These are phyloP conservation scores for Electrona antarctica DNA, from an alignment of 2,113 vertebrate genomes.

Conservation along the genomic window DNA sequence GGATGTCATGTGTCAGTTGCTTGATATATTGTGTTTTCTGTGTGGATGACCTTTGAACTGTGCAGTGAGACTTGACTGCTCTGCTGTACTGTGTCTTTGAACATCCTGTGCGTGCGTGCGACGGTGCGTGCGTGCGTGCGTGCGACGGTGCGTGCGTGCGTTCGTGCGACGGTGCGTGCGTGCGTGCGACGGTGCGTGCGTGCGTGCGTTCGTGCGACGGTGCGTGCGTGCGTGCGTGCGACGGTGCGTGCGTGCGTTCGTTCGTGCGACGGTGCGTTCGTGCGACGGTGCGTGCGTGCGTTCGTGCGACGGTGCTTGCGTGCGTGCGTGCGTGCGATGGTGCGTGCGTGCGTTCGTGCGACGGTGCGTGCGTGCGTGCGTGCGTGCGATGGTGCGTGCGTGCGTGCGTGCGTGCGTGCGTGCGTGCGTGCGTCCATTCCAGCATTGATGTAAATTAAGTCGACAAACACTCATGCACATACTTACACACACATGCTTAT, in stretches of 20 bases:
- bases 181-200: background rate
- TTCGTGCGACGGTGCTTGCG: no score
- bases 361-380: no score
- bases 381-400: no score
- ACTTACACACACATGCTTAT: background rate
- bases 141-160: no score
- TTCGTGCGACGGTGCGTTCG: no score
- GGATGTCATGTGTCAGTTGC: no score
- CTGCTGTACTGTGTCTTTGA: conserved; percentile 26
- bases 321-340: conserved; percentile 20
- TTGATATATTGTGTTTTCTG: conserved; percentile 35
- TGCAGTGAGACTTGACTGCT: conserved; percentile 16
- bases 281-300: background rate
- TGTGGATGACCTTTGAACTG: conserved; percentile 56
- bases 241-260: background rate
- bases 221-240: background rate
- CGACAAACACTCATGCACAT: no score
- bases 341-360: conserved; percentile 18
- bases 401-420: background rate
- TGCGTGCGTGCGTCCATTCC: background rate
- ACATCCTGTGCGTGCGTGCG: conserved; percentile 24
- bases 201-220: no score
- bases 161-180: no score
- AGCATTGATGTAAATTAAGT: no score
- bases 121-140: conserved; percentile 19